Percentiles rank a stretch among this genome's conserved stretches.
Evolutionary conservation across 2,797 vertebrate genomes (phyloP).

Genomic region (Clarias fuscus): DNA sequence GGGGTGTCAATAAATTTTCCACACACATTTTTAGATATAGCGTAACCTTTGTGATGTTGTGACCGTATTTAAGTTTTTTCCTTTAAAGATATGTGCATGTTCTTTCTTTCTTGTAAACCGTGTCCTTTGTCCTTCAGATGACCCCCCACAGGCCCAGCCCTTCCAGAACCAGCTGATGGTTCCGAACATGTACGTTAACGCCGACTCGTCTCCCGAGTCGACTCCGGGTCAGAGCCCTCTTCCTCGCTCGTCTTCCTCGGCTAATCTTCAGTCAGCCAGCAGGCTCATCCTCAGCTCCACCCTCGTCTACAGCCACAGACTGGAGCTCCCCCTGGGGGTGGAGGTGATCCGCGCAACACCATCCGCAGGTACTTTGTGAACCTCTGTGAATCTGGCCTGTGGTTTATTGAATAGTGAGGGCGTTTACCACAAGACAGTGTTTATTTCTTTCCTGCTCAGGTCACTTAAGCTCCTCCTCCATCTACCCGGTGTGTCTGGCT

Average conservation of each 20-base stretch:
- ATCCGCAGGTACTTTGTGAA: slow-evolving; percentile 83
- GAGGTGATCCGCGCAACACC: slow-evolving; percentile 96
- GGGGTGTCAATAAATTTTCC: not conserved
- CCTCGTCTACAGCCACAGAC: slow-evolving; percentile 89
- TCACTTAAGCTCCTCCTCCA: slow-evolving; percentile 97
- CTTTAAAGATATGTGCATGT: too few species aligned
- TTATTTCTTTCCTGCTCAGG: slow-evolving; percentile 69
- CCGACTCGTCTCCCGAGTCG: slow-evolving; percentile 86
- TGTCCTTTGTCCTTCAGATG: slow-evolving; percentile 68
- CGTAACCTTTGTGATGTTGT: not conserved
- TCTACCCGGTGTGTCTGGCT: slow-evolving; percentile 97
- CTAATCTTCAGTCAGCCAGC: slow-evolving; percentile 96
- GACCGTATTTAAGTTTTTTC: not conserved
- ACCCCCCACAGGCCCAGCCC: slow-evolving; percentile 69
- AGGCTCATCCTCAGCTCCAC: slow-evolving; percentile 95
- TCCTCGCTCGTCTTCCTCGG: slow-evolving; percentile 93
- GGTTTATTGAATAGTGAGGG: too few species aligned
- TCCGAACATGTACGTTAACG: slow-evolving; percentile 77
- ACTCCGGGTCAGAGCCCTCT: slow-evolving; percentile 82
- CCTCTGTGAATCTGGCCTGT: not conserved
- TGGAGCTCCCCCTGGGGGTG: slow-evolving; percentile 89
- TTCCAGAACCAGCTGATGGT: slow-evolving; percentile 84
- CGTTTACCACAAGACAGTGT: too few species aligned
- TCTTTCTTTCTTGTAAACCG: too few species aligned
- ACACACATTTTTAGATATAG: not conserved